Conservation (phyloP, 2,797 vertebrate species). For the Amblyraja radiata region DNA sequence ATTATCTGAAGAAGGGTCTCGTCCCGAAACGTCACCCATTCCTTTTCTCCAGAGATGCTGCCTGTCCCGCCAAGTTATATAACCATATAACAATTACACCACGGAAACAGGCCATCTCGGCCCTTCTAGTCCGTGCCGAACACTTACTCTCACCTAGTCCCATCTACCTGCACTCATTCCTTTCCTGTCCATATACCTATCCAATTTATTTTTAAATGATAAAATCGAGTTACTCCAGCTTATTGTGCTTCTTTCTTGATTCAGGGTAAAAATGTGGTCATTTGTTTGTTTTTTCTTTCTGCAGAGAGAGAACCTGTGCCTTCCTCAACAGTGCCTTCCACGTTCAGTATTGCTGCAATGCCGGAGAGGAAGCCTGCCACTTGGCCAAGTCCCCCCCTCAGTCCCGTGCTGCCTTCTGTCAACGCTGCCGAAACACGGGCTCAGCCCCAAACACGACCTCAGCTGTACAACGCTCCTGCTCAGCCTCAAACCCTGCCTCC, state of each 20-base stretch:
- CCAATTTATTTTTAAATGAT: no score
- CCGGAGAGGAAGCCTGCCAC: slow-evolving; percentile 64
- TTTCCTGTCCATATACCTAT: no score
- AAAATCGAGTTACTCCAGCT: no score
- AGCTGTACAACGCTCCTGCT: slow-evolving; percentile 47
- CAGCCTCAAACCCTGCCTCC: slow-evolving; percentile 52
- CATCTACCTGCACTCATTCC: no score
- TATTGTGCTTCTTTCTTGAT: not conserved
- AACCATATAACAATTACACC: no score
- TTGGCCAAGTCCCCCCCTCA: slow-evolving; percentile 68
- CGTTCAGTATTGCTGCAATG: slow-evolving; percentile 60
- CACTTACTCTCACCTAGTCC: no score
- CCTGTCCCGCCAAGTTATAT: no score
- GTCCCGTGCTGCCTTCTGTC: slow-evolving; percentile 61
- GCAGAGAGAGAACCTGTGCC: slow-evolving; percentile 94
- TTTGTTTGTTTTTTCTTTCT: slow-evolving; percentile 37
- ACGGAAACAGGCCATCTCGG: no score
- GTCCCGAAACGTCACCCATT: no score
- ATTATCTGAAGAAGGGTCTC: no score
- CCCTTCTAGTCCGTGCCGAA: no score
- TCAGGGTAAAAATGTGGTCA: not conserved
- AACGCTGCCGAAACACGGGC: slow-evolving; percentile 50
- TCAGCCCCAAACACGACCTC: slow-evolving; percentile 63
- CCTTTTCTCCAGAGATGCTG: no score
- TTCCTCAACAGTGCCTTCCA: slow-evolving; percentile 84